These are phyloP conservation scores for Trichonephila clavata DNA, from an alignment of 1,140 invertebrate species.

Conservation along the genomic window DNA sequence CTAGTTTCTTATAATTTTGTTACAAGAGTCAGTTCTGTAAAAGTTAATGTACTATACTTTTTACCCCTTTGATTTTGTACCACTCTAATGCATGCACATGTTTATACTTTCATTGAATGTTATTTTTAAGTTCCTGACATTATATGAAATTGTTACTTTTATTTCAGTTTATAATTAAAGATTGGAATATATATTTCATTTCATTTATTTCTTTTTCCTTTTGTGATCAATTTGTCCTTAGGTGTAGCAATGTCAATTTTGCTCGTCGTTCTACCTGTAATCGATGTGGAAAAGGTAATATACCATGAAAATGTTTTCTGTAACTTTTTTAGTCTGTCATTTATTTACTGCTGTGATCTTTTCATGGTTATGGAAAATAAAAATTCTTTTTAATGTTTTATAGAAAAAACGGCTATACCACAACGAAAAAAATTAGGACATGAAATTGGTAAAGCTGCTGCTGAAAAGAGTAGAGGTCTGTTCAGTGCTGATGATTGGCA, in stretches of 20 bases:
- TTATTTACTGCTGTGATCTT: background rate
- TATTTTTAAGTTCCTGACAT: too few relatives aligned
- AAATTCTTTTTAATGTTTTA: constrained; percentile 65
- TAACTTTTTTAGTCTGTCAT: background rate
- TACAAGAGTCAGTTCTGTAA: too few relatives aligned
- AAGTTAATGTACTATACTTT: too few relatives aligned
- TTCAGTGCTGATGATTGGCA: constrained; percentile 99
- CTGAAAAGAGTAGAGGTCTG: constrained; percentile 98
- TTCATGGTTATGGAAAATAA: background rate
- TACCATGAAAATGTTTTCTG: background rate
- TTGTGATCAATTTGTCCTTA: constrained; percentile 80
- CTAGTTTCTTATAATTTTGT: too few relatives aligned
- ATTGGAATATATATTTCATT: background rate
- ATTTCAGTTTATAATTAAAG: too few relatives aligned
- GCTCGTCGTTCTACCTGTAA: constrained; percentile 93
- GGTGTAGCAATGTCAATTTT: constrained; percentile 97
- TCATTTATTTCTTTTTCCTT: background rate
- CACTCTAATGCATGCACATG: too few relatives aligned
- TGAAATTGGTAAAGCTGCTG: constrained; percentile 98
- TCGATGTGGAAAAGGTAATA: constrained; percentile 89
- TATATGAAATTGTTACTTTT: too few relatives aligned
- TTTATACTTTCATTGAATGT: too few relatives aligned
- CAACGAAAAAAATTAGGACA: constrained; percentile 95
- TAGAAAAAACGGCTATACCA: constrained; percentile 85
- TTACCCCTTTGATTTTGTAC: too few relatives aligned